A percentile compares a stretch with the other conserved stretches of the same genome.
phyloP scores from a whole-genome alignment of 2,113 vertebrate genomes.

The Hystrix cristata region DNA sequence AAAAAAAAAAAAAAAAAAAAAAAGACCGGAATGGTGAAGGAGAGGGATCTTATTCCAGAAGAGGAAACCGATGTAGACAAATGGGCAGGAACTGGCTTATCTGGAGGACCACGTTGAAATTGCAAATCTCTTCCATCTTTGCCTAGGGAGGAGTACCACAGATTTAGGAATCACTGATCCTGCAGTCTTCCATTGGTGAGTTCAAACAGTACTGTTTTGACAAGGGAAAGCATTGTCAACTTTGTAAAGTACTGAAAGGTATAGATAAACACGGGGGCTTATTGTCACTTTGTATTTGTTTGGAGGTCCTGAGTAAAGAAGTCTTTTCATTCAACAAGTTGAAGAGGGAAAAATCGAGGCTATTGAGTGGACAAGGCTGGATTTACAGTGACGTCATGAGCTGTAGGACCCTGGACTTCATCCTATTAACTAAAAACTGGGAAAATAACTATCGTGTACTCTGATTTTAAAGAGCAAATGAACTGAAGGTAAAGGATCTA shows the following conservation, averaged over 20 bases:
- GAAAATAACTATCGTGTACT: neutral
- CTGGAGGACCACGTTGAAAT: neutral
- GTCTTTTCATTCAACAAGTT: neutral
- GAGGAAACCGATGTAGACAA: neutral
- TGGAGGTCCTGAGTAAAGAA: neutral
- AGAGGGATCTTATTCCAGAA: neutral
- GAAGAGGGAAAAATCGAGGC: neutral
- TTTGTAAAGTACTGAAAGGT: neutral
- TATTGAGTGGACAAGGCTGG: neutral
- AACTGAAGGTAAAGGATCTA: neutral
- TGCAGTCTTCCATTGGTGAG: neutral
- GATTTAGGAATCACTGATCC: neutral
- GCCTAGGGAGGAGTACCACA: neutral
- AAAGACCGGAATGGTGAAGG: neutral
- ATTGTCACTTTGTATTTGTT: neutral
- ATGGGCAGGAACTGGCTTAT: neutral
- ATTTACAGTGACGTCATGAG: neutral
- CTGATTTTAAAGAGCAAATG: neutral
- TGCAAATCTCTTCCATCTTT: neutral
- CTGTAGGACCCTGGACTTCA: neutral
- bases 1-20: too few species aligned
- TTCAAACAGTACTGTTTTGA: neutral
- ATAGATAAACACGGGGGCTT: neutral
- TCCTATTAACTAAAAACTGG: neutral
- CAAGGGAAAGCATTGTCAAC: neutral